phyloP scores from a whole-genome alignment of 2,113 vertebrate species.

The Muntiacus muntjak region DNA sequence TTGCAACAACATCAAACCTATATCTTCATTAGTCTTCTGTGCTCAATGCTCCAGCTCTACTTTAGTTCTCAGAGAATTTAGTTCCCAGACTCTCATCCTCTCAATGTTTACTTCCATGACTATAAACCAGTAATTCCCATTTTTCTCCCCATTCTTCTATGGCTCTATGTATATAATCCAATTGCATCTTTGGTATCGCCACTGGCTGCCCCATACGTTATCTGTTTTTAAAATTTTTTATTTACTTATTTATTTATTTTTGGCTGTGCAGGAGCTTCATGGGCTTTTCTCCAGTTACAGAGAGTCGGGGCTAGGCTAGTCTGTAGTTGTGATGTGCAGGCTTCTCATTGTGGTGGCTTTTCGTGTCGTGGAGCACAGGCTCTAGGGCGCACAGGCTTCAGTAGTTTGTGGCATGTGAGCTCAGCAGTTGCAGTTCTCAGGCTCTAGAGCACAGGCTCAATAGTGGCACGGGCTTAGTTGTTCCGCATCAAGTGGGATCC shows the following conservation, averaged over 20 bases:
- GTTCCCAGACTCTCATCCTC: neutral
- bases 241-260: neutral
- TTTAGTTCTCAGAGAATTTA: neutral
- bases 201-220: fast-evolving
- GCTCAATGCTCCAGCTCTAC: neutral
- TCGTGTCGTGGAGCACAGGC: neutral
- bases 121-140: neutral
- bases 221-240: neutral
- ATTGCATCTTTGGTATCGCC: neutral
- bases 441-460: neutral
- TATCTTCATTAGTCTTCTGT: neutral
- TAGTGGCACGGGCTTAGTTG: neutral
- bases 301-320: neutral
- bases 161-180: neutral
- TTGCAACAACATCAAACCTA: neutral
- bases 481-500: neutral
- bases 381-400: fast-evolving
- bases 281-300: neutral
- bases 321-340: neutral
- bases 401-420: neutral
- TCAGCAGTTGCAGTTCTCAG: neutral
- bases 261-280: neutral
- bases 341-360: neutral
- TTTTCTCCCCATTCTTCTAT: neutral
- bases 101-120: neutral